These are phyloP conservation scores for Wasmannia auropunctata DNA, from an alignment of 1,140 invertebrate species.

Conservation along the genomic window DNA sequence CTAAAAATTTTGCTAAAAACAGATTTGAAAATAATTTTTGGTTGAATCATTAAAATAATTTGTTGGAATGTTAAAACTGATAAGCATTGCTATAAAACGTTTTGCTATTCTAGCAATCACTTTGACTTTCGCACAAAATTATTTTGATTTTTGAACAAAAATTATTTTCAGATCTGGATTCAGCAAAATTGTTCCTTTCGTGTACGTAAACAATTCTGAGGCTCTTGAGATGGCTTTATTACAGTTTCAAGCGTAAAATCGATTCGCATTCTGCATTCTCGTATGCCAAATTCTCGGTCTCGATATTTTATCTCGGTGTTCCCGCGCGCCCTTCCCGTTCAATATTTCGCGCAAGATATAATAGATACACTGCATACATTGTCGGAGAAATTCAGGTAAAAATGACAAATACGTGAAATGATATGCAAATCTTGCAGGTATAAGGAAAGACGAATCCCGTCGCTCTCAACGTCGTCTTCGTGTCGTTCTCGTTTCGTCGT, in stretches of 20 bases:
- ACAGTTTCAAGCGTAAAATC: slow-evolving; percentile 1
- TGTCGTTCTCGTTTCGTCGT: background rate
- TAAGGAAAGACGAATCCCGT: slow-evolving; percentile 25
- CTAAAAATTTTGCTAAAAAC: too few species aligned
- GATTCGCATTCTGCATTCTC: slow-evolving; percentile 10
- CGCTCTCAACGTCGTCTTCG: background rate
- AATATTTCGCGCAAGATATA: slow-evolving; percentile 33
- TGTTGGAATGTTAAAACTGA: too few species aligned
- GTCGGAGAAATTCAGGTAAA: slow-evolving; percentile 35
- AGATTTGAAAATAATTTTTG: too few species aligned
- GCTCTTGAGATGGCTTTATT: background rate
- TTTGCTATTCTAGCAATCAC: too few species aligned
- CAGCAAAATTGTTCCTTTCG: too few species aligned
- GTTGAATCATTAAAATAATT: too few species aligned
- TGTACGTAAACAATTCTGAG: background rate
- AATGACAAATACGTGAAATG: slow-evolving; percentile 52
- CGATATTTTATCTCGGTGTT: background rate
- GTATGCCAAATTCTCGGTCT: background rate
- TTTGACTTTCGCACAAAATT: too few species aligned
- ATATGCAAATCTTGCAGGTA: slow-evolving; percentile 47
- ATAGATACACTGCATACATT: slow-evolving; percentile 36
- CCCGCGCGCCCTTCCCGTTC: background rate
- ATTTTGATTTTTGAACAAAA: too few species aligned
- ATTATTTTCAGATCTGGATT: too few species aligned
- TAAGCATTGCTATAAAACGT: too few species aligned